Evolutionary conservation across 2,113 vertebrate genomes (phyloP), one percentile per base, ranked within the genome.

Genomic region (Cervus canadensis): DNA sequence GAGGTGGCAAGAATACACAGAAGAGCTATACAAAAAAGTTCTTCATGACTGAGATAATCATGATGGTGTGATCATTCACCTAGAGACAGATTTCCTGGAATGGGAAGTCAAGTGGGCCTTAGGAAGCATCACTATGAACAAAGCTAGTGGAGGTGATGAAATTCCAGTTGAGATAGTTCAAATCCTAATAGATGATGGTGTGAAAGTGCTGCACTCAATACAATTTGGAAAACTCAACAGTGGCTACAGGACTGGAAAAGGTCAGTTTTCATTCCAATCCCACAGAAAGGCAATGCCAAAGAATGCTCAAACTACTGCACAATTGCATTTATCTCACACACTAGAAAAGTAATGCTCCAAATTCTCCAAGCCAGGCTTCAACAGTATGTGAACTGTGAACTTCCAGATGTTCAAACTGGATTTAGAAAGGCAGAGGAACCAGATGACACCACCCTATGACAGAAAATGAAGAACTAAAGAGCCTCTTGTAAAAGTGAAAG

Each of bases 371-470:
- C 67, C 67, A 71, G 67, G 19, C 19, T 71, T 71, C 19, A 40
- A 1, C 1, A 1, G 1, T 71, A 40, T 1, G 1, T 71, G n/a
- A 40, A 71, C 67, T 0, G 0, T 40, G 9, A 71, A 40, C 67
- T 71, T 23, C 5, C 67, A 40, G 21, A 71, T 23, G n/a, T 71
- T 71, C n/a, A 71, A 36, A 36, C 10, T 71, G 67, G n/a, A 71
- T 71, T 71, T 71, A 40, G 67, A 40, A 71, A 23, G n/a, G n/a
- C 67, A 71, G 67, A 23, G n/a, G 67, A 71, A 71, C n/a, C 67
- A 71, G n/a, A 71, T 23, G 19, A 71, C 19, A 71, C 19, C n/a
- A 71, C 19, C 19, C 5, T 71, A 71, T 71, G 67, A 71, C n/a
- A 36, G n/a, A 71, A 71, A 71, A 23, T 71, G n/a, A n/a, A 67